phyloP scores from a whole-genome alignment of 2,888 invertebrate species.

The Drosophila neoperkinsi region DNA sequence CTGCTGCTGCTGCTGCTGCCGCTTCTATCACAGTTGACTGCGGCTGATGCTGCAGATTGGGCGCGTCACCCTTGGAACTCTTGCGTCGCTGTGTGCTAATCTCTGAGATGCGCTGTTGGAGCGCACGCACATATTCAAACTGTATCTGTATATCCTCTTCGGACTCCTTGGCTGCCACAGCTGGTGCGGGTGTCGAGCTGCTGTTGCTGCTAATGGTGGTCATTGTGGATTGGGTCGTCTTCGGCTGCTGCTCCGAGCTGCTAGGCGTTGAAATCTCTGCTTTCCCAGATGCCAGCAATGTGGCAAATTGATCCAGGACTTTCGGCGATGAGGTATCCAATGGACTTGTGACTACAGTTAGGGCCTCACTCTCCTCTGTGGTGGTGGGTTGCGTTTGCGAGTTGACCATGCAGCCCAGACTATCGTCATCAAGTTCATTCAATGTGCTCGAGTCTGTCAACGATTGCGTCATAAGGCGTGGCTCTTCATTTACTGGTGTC shows the following conservation, averaged over 20 bases:
- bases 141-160: constrained; percentile 63
- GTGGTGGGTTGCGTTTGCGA: constrained; percentile 84
- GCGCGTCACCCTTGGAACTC: constrained; percentile 85
- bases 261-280: constrained; percentile 78
- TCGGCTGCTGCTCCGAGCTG: constrained; percentile 83
- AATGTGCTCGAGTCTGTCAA: constrained; percentile 81
- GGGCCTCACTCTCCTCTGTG: constrained; percentile 88
- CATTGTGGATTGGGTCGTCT: constrained; percentile 79
- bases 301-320: constrained; percentile 71
- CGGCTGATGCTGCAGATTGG: constrained; percentile 58
- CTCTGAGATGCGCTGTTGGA: constrained; percentile 89
- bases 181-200: constrained; percentile 49
- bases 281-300: constrained; percentile 49
- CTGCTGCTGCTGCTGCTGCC: background rate
- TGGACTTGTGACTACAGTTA: constrained; percentile 87
- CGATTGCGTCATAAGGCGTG: constrained; percentile 73
- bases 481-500: constrained; percentile 85
- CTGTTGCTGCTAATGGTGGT: constrained; percentile 66
- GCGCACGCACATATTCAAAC: constrained; percentile 88
- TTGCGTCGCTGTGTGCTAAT: constrained; percentile 88
- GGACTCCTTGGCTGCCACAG: constrained; percentile 47
- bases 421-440: constrained; percentile 87
- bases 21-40: constrained; percentile 83
- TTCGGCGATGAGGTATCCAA: constrained; percentile 83
- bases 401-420: constrained; percentile 85